These are phyloP conservation scores for Paracanthobrama guichenoti DNA, from an alignment of 2,113 vertebrate species.

Conservation along the genomic window DNA sequence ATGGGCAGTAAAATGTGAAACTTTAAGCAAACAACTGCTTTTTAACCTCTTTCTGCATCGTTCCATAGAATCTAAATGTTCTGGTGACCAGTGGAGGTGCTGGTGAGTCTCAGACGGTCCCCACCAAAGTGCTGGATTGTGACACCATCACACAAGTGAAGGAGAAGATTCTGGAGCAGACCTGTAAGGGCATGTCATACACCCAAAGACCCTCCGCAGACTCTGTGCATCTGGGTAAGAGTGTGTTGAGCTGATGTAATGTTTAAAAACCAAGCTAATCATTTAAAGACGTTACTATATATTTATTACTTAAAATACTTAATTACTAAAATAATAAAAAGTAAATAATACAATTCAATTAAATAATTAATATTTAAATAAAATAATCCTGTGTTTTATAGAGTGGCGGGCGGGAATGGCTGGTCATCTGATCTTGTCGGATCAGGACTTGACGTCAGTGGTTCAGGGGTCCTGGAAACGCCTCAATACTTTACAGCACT, in stretches of 20 bases:
- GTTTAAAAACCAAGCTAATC: neutral
- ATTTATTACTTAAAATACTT: neutral
- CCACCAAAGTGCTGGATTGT: slow-evolving; percentile 91
- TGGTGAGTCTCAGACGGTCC: slow-evolving; percentile 79
- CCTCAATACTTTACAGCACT: slow-evolving; percentile 94
- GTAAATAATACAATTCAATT: neutral
- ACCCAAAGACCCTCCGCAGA: slow-evolving; percentile 88
- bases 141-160: slow-evolving; percentile 98
- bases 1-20: neutral
- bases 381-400: slow-evolving; percentile 58
- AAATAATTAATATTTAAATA: neutral
- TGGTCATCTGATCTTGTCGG: slow-evolving; percentile 94
- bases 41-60: neutral
- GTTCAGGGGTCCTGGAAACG: slow-evolving; percentile 94
- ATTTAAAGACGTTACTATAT: neutral
- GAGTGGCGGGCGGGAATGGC: slow-evolving; percentile 95
- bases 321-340: neutral
- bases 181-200: slow-evolving; percentile 87
- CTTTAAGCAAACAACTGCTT: neutral
- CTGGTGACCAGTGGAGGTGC: slow-evolving; percentile 72
- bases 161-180: slow-evolving; percentile 97
- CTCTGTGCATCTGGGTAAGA: slow-evolving; percentile 89
- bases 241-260: neutral
- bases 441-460: slow-evolving; percentile 95
- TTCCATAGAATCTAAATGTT: slow-evolving; percentile 85